Evolutionary conservation across 2,113 vertebrate genomes (phyloP).

Genomic region (Nyctibius bracteatus): DNA sequence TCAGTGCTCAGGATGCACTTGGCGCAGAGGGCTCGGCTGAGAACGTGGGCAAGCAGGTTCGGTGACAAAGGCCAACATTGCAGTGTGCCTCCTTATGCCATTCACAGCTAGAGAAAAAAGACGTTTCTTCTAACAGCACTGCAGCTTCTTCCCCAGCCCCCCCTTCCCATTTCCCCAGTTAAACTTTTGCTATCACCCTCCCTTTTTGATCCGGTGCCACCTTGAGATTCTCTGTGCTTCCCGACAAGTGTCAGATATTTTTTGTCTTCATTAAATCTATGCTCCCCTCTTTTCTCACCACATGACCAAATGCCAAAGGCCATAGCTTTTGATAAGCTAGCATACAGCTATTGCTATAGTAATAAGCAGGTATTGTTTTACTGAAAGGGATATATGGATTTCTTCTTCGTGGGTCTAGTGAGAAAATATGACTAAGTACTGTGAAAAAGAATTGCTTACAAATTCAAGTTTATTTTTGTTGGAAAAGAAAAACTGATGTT

Average conservation of each 20-base stretch:
- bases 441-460: not conserved
- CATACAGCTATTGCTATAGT: not conserved
- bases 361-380: not conserved
- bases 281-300: not conserved
- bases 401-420: not conserved
- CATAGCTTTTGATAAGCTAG: not conserved
- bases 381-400: not conserved
- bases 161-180: not conserved
- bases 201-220: not conserved
- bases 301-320: not conserved
- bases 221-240: not conserved
- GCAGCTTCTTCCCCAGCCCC: not conserved
- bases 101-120: not conserved
- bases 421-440: not conserved
- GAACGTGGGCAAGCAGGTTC: not conserved
- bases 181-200: not conserved
- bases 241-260: not conserved
- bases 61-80: slow-evolving; percentile 1
- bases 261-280: not conserved
- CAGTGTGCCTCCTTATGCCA: not conserved
- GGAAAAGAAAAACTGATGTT: not conserved
- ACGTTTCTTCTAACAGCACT: not conserved
- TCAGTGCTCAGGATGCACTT: not conserved
- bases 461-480: not conserved
- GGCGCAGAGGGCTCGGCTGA: not conserved